phyloP scores from a whole-genome alignment of 2,888 invertebrate species.

The Sipha maydis region DNA sequence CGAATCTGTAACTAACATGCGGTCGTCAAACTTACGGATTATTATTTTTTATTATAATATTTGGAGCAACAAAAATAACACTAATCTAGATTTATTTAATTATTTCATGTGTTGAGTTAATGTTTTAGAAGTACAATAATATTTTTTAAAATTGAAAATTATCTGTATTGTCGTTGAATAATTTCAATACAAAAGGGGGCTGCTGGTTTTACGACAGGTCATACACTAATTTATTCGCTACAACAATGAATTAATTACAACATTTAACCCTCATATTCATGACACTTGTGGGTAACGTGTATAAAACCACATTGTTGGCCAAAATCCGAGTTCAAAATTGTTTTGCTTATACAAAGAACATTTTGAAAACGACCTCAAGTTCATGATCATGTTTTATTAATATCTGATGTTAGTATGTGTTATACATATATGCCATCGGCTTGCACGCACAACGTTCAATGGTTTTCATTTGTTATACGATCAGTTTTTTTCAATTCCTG shows the following conservation, averaged over 20 bases:
- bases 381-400: slow-evolving; percentile 1
- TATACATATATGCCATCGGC: neutral
- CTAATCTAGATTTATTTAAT: no score
- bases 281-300: slow-evolving; percentile 14
- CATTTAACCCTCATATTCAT: slow-evolving; percentile 45
- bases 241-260: slow-evolving; percentile 45
- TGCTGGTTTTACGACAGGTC: neutral
- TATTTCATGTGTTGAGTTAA: no score
- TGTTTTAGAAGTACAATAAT: no score
- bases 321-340: slow-evolving; percentile 22
- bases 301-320: slow-evolving; percentile 25
- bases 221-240: slow-evolving; percentile 27
- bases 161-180: no score
- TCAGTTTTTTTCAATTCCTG: neutral
- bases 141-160: no score
- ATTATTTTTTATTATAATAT: no score
- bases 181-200: slow-evolving; percentile 29
- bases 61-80: no score
- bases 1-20: no score
- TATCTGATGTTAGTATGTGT: neutral
- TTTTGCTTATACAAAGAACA: slow-evolving; percentile 30
- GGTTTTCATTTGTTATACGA: neutral
- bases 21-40: no score
- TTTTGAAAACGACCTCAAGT: neutral
- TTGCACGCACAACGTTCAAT: neutral